Conservation (phyloP, 2,888 invertebrate species). For the Lysandra coridon region DNA sequence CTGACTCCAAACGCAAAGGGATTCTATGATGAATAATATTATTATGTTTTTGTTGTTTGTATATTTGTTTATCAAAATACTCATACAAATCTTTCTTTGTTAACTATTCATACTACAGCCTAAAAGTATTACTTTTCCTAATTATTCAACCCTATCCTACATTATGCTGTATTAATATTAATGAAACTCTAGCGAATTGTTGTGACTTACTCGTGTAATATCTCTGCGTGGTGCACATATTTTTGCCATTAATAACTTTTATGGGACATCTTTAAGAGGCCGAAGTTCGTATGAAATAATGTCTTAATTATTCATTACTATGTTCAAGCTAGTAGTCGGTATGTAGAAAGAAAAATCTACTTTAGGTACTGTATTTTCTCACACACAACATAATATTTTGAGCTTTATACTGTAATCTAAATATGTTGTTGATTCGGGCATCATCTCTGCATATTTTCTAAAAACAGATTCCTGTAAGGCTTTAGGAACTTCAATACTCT, state of each 20-base stretch:
- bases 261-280: background rate
- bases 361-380: too few relatives aligned
- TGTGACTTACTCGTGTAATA: background rate
- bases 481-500: too few relatives aligned
- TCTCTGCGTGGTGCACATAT: conserved; percentile 30
- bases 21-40: background rate
- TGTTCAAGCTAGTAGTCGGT: background rate
- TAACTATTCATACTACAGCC: conserved; percentile 15
- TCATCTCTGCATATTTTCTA: too few relatives aligned
- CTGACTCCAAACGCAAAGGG: too few relatives aligned
- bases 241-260: conserved; percentile 30
- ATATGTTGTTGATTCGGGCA: too few relatives aligned
- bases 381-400: too few relatives aligned
- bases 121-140: background rate
- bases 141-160: conserved; percentile 19
- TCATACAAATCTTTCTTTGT: background rate
- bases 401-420: too few relatives aligned
- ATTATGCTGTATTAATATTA: conserved; percentile 48
- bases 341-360: background rate
- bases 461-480: too few relatives aligned
- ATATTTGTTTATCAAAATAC: background rate
- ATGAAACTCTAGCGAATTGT: conserved; percentile 41
- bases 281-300: background rate
- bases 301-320: background rate
- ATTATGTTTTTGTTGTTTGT: background rate